phyloP scores from a whole-genome alignment of 2,797 vertebrate genomes.

The Hyperoplus lanceolatus region DNA sequence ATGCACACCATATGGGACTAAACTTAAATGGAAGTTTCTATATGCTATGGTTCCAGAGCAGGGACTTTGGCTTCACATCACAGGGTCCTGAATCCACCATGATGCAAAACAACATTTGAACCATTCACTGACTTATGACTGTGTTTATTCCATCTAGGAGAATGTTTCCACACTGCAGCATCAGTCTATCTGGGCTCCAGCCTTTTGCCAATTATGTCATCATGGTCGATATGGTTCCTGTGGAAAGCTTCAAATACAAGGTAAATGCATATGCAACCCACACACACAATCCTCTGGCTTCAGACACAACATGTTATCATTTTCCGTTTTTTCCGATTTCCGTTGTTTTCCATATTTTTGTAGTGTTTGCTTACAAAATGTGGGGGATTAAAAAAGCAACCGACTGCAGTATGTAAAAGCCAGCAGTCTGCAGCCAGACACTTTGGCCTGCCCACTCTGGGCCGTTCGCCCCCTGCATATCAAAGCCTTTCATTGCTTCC shows the following conservation, averaged over 20 bases:
- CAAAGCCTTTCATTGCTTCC: constrained; percentile 83
- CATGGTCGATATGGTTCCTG: constrained; percentile 88
- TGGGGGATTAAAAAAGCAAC: constrained; percentile 17
- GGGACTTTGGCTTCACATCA: not conserved
- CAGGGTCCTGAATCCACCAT: not conserved
- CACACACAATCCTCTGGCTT: too few relatives aligned
- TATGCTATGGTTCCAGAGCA: not conserved
- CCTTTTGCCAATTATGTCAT: constrained; percentile 88
- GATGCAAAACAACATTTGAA: not conserved
- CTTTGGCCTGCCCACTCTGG: constrained; percentile 45
- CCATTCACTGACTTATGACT: not conserved
- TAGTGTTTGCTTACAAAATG: not conserved
- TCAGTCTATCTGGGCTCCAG: constrained; percentile 87
- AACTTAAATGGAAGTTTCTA: not conserved
- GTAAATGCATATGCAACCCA: constrained; percentile 68
- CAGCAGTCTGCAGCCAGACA: constrained; percentile 67
- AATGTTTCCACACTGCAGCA: constrained; percentile 91
- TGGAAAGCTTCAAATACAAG: constrained; percentile 90
- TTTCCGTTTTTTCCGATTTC: not conserved
- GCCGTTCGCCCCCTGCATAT: constrained; percentile 73
- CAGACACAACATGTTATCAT: not conserved
- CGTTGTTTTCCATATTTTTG: not conserved
- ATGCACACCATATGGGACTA: too few relatives aligned
- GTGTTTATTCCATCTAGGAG: constrained; percentile 78
- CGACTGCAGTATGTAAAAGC: constrained; percentile 28